phyloP scores from a whole-genome alignment of 2,113 vertebrate genomes.

The Blennius ocellaris region DNA sequence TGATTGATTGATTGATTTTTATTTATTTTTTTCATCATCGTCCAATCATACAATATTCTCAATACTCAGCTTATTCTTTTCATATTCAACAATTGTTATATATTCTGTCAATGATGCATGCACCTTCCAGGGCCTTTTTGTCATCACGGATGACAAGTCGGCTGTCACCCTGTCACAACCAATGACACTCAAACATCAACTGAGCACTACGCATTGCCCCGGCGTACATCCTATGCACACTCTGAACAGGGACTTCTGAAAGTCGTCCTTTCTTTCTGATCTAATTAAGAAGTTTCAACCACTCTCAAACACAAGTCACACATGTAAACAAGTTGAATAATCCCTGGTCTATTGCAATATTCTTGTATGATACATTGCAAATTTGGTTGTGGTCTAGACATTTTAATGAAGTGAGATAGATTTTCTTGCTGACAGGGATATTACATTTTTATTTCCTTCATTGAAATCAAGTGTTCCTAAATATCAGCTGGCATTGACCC shows the following conservation, averaged over 20 bases:
- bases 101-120: conserved; percentile 57
- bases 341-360: not conserved
- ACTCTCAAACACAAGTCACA: not conserved
- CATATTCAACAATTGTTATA: conserved; percentile 28
- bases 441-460: not conserved
- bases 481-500: conserved; percentile 40
- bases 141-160: conserved; percentile 68
- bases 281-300: conserved; percentile 17
- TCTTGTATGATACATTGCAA: not conserved
- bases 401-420: not conserved
- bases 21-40: not conserved
- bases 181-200: conserved; percentile 68
- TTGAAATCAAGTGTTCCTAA: conserved; percentile 10
- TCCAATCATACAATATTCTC: conserved; percentile 4
- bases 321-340: not conserved
- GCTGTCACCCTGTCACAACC: conserved; percentile 69
- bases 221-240: conserved; percentile 18
- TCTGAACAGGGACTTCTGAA: conserved; percentile 57
- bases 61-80: not conserved
- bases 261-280: conserved; percentile 52
- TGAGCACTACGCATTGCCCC: conserved; percentile 41
- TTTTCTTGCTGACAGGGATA: not conserved
- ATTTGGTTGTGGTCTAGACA: not conserved
- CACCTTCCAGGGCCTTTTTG: conserved; percentile 65
- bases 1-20: not conserved